These are phyloP conservation scores for Callocephalon fimbriatum DNA, from an alignment of 2,113 vertebrate species.

Conservation along the genomic window DNA sequence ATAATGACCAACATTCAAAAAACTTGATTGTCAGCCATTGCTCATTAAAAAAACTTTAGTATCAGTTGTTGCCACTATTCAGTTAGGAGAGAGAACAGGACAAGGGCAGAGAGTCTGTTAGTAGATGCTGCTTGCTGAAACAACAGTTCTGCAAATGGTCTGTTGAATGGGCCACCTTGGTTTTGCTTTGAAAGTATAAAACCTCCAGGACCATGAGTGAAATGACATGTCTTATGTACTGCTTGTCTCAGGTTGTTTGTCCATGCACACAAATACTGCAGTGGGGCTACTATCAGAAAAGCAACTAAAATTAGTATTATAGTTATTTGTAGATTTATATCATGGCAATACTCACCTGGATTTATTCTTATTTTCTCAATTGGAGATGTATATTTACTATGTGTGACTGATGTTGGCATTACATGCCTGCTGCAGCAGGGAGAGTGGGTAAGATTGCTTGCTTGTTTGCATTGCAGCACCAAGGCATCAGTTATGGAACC, in stretches of 20 bases:
- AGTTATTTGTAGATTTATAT: neutral
- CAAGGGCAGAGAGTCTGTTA: neutral
- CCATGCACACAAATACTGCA: neutral
- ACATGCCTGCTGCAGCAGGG: neutral
- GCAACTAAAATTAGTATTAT: neutral
- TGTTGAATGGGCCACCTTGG: neutral
- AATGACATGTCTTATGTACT: accelerated
- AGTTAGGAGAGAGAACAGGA: neutral
- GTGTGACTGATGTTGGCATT: neutral
- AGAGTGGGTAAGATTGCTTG: neutral
- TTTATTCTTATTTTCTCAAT: neutral
- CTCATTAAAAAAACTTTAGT: neutral
- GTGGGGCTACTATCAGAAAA: neutral
- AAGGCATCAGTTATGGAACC: neutral
- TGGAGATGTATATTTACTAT: neutral
- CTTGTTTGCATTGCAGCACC: neutral
- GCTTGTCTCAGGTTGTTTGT: neutral
- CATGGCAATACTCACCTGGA: neutral
- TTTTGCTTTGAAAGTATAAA: neutral
- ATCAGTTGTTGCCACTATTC: neutral
- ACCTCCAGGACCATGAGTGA: neutral
- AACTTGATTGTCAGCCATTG: neutral
- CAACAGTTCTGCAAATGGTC: neutral
- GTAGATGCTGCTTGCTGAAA: neutral
- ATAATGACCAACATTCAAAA: neutral